Percentiles rank a stretch among this genome's conserved stretches.
Evolutionary conservation across 1,140 invertebrate genomes (phyloP).

Genomic region (Plectrocnemia conspersa): DNA sequence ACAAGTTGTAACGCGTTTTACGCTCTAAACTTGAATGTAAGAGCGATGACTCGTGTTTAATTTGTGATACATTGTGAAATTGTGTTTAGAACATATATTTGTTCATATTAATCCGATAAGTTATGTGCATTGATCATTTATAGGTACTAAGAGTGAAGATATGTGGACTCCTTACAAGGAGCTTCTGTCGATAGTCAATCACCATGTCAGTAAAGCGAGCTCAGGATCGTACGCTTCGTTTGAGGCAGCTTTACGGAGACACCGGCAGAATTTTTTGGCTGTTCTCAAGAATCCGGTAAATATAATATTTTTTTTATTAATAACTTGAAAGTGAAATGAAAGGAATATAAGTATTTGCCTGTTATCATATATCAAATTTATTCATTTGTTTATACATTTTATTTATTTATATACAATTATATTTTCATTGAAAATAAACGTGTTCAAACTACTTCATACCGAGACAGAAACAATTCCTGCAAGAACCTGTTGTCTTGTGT

Average conservation of each 20-base stretch:
- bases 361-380: neutral
- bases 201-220: slow-evolving; percentile 61
- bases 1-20: too few species aligned
- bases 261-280: slow-evolving; percentile 84
- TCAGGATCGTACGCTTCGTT: slow-evolving; percentile 69
- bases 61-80: neutral
- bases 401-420: neutral
- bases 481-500: too few species aligned
- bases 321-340: neutral
- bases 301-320: slow-evolving; percentile 36
- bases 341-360: neutral
- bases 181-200: slow-evolving; percentile 67
- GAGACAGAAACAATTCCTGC: too few species aligned
- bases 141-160: slow-evolving; percentile 59
- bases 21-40: neutral
- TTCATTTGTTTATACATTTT: neutral
- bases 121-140: neutral
- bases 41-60: neutral
- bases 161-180: slow-evolving; percentile 87
- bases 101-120: neutral
- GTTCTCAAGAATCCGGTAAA: slow-evolving; percentile 84
- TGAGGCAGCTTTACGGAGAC: slow-evolving; percentile 70
- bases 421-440: too few species aligned
- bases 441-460: too few species aligned
- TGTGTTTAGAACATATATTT: neutral